Conservation (phyloP, 1,140 invertebrate genomes). For the Drosophila jambulina region DNA sequence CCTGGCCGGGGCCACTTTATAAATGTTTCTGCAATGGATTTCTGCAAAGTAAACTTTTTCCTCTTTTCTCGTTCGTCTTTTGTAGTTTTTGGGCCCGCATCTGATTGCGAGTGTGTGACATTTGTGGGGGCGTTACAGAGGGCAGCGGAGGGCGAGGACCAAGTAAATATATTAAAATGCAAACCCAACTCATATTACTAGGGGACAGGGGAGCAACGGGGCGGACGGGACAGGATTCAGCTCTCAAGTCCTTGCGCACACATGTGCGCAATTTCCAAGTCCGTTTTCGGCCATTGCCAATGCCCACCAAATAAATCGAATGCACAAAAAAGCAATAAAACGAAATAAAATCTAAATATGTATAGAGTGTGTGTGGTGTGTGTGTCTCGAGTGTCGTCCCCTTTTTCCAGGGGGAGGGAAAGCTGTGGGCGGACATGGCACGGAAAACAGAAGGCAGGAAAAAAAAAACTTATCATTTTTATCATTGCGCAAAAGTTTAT, state of each 20-base stretch:
- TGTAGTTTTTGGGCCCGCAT: slow-evolving; percentile 78
- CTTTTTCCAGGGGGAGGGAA: slow-evolving; percentile 34
- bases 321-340: slow-evolving; percentile 84
- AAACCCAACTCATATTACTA: slow-evolving; percentile 82
- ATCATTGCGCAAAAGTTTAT: slow-evolving; percentile 83
- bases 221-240: slow-evolving; percentile 23
- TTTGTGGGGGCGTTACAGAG: slow-evolving; percentile 37
- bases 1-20: slow-evolving; percentile 72
- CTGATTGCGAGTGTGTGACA: slow-evolving; percentile 81
- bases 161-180: slow-evolving; percentile 82
- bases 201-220: not conserved
- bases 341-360: slow-evolving; percentile 84
- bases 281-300: slow-evolving; percentile 75
- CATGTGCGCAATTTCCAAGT: slow-evolving; percentile 83
- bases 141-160: not conserved
- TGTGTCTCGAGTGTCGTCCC: slow-evolving; percentile 62
- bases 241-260: slow-evolving; percentile 75
- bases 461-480: slow-evolving; percentile 82
- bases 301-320: slow-evolving; percentile 80
- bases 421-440: slow-evolving; percentile 21
- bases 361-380: slow-evolving; percentile 28
- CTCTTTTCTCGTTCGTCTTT: slow-evolving; percentile 58
- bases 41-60: slow-evolving; percentile 83
- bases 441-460: slow-evolving; percentile 36
- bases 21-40: slow-evolving; percentile 82